phyloP scores from a whole-genome alignment of 1,140 invertebrate species.

The Antheraea mylitta region DNA sequence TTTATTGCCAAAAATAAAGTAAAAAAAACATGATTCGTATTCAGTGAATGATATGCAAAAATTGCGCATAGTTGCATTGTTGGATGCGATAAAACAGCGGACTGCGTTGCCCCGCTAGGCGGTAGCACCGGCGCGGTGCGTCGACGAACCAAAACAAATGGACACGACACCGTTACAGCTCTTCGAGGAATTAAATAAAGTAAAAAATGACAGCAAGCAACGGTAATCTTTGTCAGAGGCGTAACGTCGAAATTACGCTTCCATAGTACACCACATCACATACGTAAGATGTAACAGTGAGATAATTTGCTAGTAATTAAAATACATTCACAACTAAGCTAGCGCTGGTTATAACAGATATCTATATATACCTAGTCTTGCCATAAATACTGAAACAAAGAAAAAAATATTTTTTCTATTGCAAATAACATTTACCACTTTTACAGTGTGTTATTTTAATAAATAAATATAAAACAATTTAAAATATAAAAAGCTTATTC shows the following conservation, averaged over 20 bases:
- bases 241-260: conserved; percentile 43
- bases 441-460: too few relatives aligned
- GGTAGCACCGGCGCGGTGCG: conserved; percentile 19
- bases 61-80: background rate
- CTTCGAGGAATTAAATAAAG: conserved; percentile 70
- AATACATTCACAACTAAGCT: conserved; percentile 27
- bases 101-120: conserved; percentile 1
- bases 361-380: too few relatives aligned
- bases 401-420: too few relatives aligned
- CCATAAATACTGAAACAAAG: too few relatives aligned
- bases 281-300: conserved; percentile 25
- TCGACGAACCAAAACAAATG: conserved; percentile 72
- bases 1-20: too few relatives aligned
- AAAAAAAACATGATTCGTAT: too few relatives aligned
- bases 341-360: too few relatives aligned
- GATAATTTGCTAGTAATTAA: conserved; percentile 44
- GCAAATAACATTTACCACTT: too few relatives aligned
- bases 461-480: too few relatives aligned
- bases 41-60: conserved; percentile 6
- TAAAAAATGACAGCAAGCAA: conserved; percentile 53
- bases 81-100: conserved; percentile 26
- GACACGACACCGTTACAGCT: conserved; percentile 67
- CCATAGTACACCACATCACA: conserved; percentile 42
- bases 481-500: too few relatives aligned
- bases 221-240: conserved; percentile 65